These are phyloP conservation scores for Monoplex corrugatus DNA, from an alignment of 2,888 invertebrate species.

Conservation along the genomic window DNA sequence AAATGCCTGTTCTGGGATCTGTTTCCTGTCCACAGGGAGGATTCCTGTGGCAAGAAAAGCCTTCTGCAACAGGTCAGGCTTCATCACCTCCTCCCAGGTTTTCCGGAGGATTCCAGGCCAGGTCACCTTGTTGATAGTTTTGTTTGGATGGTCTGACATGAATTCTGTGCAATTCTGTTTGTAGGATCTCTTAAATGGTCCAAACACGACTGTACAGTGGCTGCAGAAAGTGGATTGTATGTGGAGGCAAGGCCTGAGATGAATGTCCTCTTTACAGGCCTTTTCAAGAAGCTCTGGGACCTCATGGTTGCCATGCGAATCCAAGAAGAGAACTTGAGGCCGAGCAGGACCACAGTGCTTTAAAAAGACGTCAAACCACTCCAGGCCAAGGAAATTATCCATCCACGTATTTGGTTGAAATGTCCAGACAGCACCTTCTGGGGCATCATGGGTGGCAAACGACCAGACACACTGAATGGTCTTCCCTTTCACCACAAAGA, in stretches of 20 bases:
- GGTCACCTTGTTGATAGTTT: constrained; percentile 23
- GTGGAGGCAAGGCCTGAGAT: background rate
- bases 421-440: constrained; percentile 56
- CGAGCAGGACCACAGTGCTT: constrained; percentile 60
- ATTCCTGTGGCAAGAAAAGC: background rate
- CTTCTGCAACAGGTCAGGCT: background rate
- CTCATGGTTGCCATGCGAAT: constrained; percentile 40
- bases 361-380: constrained; percentile 64
- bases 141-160: no score
- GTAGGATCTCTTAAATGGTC: background rate
- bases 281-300: background rate
- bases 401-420: constrained; percentile 65
- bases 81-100: constrained; percentile 10
- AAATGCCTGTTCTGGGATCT: background rate
- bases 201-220: background rate
- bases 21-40: background rate
- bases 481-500: constrained; percentile 63
- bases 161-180: no score
- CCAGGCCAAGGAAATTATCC: constrained; percentile 58
- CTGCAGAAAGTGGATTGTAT: constrained; percentile 24
- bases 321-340: constrained; percentile 64
- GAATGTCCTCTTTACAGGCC: no score
- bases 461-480: constrained; percentile 55
- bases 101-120: background rate
- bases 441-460: constrained; percentile 55